These are phyloP conservation scores for Druon quercuslanigerum DNA, from an alignment of 1,140 invertebrate genomes.

Conservation along the genomic window DNA sequence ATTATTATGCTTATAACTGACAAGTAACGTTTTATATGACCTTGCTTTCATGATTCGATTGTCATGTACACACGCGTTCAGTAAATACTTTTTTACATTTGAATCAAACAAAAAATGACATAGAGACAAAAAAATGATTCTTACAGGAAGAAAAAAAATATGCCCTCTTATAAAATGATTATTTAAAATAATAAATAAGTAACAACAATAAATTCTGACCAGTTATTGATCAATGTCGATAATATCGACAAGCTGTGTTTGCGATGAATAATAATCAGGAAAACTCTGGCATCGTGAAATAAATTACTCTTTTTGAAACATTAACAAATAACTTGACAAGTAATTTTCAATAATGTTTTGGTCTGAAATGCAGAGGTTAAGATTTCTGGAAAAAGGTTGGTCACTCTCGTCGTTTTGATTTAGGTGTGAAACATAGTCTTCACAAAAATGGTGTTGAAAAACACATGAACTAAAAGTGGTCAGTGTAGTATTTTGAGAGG, in stretches of 20 bases:
- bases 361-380: neutral
- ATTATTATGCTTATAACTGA: no score
- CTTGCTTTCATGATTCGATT: no score
- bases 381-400: neutral
- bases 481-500: neutral
- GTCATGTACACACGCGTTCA: no score
- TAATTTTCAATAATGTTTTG: neutral
- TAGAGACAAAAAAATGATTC: no score
- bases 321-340: conserved; percentile 4
- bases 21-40: no score
- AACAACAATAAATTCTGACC: no score
- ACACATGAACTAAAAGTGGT: neutral
- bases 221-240: no score
- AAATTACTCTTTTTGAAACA: neutral
- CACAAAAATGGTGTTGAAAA: neutral
- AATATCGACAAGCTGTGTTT: neutral
- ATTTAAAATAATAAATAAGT: no score
- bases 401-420: neutral
- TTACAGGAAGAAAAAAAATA: no score
- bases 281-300: neutral
- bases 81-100: no score
- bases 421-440: conserved; percentile 12
- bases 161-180: no score
- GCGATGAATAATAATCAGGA: neutral
- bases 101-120: no score